Conservation (phyloP, 1,140 invertebrate genomes). For the Drosophila sulfurigaster region DNA sequence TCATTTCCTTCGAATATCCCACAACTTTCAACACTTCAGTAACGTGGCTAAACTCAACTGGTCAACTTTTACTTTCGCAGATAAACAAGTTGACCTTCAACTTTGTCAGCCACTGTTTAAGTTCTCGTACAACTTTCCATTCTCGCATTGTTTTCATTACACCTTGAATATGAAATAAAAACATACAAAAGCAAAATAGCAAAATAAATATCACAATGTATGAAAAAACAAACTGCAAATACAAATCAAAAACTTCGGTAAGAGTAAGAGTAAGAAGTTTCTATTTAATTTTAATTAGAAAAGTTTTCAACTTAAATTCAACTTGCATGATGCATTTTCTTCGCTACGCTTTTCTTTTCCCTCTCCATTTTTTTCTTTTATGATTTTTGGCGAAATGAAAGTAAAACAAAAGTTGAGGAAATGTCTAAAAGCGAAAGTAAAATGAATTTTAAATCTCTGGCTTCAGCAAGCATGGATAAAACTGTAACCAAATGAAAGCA, state of each 20-base stretch:
- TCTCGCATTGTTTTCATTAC: slow-evolving; percentile 19
- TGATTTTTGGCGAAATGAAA: slow-evolving; percentile 60
- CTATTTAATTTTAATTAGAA: slow-evolving; percentile 83
- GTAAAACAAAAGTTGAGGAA: slow-evolving; percentile 65
- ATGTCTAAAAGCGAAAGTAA: slow-evolving; percentile 17
- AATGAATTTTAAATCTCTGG: slow-evolving; percentile 13
- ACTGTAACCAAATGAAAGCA: slow-evolving; percentile 11
- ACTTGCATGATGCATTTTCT: slow-evolving; percentile 55
- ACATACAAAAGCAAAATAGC: slow-evolving; percentile 11
- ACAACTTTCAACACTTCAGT: slow-evolving; percentile 7
- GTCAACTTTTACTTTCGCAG: slow-evolving; percentile 30
- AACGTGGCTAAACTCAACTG: background rate
- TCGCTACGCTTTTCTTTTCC: slow-evolving; percentile 26
- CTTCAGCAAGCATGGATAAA: slow-evolving; percentile 18
- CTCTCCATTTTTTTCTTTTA: slow-evolving; percentile 3
- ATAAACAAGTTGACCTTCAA: slow-evolving; percentile 57
- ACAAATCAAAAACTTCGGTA: slow-evolving; percentile 75
- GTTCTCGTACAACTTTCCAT: slow-evolving; percentile 51
- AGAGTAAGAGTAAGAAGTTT: slow-evolving; percentile 53
- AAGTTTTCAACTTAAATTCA: slow-evolving; percentile 77
- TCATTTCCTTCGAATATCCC: background rate
- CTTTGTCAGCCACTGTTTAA: slow-evolving; percentile 42
- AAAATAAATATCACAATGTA: slow-evolving; percentile 40
- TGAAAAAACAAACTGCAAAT: slow-evolving; percentile 61
- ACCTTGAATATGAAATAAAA: slow-evolving; percentile 41